phyloP scores from a whole-genome alignment of 2,888 invertebrate species.

The Mimachlamys varia region DNA sequence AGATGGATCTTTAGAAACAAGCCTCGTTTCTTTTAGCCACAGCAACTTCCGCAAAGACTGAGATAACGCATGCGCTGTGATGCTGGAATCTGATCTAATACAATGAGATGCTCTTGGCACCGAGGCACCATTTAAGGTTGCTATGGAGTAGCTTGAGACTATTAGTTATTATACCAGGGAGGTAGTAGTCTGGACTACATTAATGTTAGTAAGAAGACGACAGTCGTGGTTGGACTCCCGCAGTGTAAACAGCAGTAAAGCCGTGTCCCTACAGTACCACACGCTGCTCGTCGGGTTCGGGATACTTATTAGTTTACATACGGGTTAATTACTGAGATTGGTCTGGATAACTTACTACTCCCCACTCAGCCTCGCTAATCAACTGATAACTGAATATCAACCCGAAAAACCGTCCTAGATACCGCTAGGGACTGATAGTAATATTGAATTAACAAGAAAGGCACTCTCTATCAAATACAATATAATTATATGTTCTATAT shows the following conservation, averaged over 20 bases:
- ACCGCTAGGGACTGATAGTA: not conserved
- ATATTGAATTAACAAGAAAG: too few relatives aligned
- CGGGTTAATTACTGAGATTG: slow-evolving; percentile 6
- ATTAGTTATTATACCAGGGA: not conserved
- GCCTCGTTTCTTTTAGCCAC: slow-evolving; percentile 28
- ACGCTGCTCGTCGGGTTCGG: not conserved
- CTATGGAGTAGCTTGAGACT: not conserved
- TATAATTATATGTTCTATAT: too few relatives aligned
- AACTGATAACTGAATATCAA: not conserved
- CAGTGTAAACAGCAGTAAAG: not conserved
- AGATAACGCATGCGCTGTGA: slow-evolving; percentile 31
- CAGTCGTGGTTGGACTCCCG: not conserved
- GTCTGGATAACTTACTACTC: not conserved
- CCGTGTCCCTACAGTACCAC: not conserved
- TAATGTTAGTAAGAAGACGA: not conserved
- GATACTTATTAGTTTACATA: not conserved
- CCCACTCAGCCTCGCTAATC: not conserved
- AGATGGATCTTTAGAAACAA: not conserved
- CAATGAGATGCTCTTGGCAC: not conserved
- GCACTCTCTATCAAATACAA: too few relatives aligned
- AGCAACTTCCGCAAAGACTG: not conserved
- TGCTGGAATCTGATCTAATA: slow-evolving; percentile 32
- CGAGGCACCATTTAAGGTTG: slow-evolving; percentile 14
- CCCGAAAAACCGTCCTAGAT: not conserved
- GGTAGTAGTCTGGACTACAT: not conserved